Conservation (phyloP, 2,797 vertebrate genomes). For the Trichosurus vulpecula region DNA sequence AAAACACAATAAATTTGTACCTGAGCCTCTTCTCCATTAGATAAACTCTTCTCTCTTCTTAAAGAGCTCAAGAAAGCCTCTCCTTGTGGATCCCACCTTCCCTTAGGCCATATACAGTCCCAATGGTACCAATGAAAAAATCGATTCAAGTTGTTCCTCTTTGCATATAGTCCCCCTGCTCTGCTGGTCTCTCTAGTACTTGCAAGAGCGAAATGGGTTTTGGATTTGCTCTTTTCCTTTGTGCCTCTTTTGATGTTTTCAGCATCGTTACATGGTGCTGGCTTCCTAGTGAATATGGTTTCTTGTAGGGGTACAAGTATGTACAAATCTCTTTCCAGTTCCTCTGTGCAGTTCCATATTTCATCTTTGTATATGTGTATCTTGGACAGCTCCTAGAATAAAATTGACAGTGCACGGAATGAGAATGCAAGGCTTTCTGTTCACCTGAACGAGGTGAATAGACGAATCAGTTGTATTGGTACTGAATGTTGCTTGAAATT, state of each 20-base stretch:
- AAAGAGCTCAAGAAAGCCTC: background rate
- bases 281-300: background rate
- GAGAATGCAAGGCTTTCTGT: background rate
- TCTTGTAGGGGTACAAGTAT: background rate
- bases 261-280: background rate
- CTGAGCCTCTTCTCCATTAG: background rate
- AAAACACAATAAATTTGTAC: background rate
- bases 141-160: background rate
- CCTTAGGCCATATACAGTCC: background rate
- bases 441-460: background rate
- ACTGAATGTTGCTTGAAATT: background rate
- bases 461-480: background rate
- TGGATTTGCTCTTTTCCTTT: background rate
- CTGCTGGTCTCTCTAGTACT: background rate
- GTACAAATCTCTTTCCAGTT: background rate
- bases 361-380: background rate
- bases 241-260: background rate
- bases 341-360: background rate
- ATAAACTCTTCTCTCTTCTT: background rate
- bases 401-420: background rate
- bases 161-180: background rate
- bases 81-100: background rate
- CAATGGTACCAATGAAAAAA: background rate
- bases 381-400: background rate
- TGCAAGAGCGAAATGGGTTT: background rate